phyloP scores from a whole-genome alignment of 2,888 invertebrate species.

The Himalopsyche kuldschensis region DNA sequence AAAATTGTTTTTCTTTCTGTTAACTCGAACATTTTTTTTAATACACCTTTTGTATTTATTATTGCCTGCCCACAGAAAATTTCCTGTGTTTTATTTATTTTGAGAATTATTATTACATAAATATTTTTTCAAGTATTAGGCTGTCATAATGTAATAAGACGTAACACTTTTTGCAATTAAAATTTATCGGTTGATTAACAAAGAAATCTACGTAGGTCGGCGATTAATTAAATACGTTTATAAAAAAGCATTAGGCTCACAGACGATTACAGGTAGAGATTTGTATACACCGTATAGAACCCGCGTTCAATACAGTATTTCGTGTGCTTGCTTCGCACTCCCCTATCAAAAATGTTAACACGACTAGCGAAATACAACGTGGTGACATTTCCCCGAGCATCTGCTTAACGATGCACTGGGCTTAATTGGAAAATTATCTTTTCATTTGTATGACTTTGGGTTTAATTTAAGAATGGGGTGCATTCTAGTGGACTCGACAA shows the following conservation, averaged over 20 bases:
- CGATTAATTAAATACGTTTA: too few species aligned
- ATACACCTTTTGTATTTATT: too few species aligned
- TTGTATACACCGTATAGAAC: neutral
- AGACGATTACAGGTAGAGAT: neutral
- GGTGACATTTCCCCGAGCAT: neutral
- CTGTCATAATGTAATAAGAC: too few species aligned
- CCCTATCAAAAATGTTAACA: neutral
- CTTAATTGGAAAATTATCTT: neutral
- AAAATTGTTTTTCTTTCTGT: too few species aligned
- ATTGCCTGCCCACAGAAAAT: too few species aligned
- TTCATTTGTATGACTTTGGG: neutral
- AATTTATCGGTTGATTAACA: too few species aligned
- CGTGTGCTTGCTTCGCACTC: neutral
- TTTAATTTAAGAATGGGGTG: neutral
- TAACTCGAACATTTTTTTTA: too few species aligned
- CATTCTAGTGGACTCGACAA: neutral
- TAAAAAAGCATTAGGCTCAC: neutral
- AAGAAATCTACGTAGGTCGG: too few species aligned
- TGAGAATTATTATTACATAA: too few species aligned
- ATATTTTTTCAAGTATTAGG: too few species aligned
- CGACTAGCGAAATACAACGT: neutral
- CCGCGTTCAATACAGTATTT: neutral
- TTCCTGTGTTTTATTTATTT: too few species aligned
- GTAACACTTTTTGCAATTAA: too few species aligned
- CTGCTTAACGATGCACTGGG: neutral